phyloP scores from a whole-genome alignment of 1,140 invertebrate species.

The Propsilocerus akamusi region DNA sequence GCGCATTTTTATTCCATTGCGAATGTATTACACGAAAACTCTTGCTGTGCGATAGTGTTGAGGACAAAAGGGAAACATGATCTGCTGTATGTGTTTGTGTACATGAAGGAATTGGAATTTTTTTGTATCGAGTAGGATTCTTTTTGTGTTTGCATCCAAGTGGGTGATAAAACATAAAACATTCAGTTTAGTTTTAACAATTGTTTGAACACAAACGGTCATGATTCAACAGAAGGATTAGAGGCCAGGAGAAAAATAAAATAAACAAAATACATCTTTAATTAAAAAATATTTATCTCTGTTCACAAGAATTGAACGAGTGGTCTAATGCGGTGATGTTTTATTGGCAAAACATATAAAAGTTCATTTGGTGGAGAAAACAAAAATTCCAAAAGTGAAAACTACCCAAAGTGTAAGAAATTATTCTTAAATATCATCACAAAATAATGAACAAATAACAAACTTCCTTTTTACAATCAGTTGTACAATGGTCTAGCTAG shows the following conservation, averaged over 20 bases:
- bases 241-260: not conserved
- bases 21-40: too few species aligned
- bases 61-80: not conserved
- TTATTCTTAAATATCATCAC: too few species aligned
- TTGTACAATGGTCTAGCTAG: too few species aligned
- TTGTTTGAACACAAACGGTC: conserved; percentile 1
- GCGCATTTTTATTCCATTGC: not conserved
- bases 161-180: conserved; percentile 4
- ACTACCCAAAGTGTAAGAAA: too few species aligned
- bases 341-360: too few species aligned
- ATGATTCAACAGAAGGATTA: not conserved
- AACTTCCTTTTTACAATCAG: too few species aligned
- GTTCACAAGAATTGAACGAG: too few species aligned
- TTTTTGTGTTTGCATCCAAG: not conserved
- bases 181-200: conserved; percentile 3
- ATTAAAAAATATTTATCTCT: not conserved
- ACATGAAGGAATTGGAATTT: not conserved
- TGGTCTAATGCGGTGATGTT: too few species aligned
- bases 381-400: too few species aligned
- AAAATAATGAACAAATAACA: too few species aligned
- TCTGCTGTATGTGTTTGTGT: not conserved
- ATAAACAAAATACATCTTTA: not conserved
- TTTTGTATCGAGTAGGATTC: not conserved
- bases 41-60: too few species aligned
- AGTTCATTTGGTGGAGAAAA: too few species aligned